Percentiles rank a stretch among this genome's conserved stretches.
Conservation (phyloP, 2,888 invertebrate genomes). For the Tachina lurida region DNA sequence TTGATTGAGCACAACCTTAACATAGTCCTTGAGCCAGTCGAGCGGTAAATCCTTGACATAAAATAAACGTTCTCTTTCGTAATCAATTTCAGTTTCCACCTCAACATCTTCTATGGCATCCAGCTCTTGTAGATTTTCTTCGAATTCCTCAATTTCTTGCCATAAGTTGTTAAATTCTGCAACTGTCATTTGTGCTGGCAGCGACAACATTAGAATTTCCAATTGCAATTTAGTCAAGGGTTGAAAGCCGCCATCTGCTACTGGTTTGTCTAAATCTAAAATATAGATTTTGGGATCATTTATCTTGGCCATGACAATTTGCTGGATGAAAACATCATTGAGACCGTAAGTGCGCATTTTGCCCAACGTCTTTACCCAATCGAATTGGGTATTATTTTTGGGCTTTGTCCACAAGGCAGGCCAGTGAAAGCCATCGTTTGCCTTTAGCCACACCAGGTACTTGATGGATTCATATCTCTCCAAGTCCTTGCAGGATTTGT, state of each 20-base stretch:
- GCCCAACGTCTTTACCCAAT: conserved; percentile 72
- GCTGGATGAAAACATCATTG: conserved; percentile 72
- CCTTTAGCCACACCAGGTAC: conserved; percentile 68
- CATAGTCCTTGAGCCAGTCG: conserved; percentile 69
- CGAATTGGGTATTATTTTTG: conserved; percentile 28
- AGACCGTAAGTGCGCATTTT: conserved; percentile 72
- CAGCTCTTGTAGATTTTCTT: conserved; percentile 54
- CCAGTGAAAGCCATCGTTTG: conserved; percentile 65
- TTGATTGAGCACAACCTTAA: conserved; percentile 63
- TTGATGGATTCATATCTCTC: conserved; percentile 43
- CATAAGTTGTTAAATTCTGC: conserved; percentile 40
- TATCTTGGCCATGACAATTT: conserved; percentile 61
- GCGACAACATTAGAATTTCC: conserved; percentile 47
- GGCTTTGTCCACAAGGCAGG: conserved; percentile 53
- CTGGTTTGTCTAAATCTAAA: conserved; percentile 72
- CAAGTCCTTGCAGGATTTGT: conserved; percentile 64
- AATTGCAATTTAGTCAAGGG: conserved; percentile 51
- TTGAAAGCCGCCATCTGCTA: conserved; percentile 66
- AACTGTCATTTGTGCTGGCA: conserved; percentile 27
- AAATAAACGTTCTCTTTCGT: conserved; percentile 31
- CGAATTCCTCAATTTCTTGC: conserved; percentile 66
- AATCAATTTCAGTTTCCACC: conserved; percentile 39
- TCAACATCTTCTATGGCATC: conserved; percentile 60
- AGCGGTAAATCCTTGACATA: conserved; percentile 58
- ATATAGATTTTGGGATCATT: conserved; percentile 48